Base-by-base conservation (phyloP, 2,888 invertebrate genomes). In the Formica aserva region DNA sequence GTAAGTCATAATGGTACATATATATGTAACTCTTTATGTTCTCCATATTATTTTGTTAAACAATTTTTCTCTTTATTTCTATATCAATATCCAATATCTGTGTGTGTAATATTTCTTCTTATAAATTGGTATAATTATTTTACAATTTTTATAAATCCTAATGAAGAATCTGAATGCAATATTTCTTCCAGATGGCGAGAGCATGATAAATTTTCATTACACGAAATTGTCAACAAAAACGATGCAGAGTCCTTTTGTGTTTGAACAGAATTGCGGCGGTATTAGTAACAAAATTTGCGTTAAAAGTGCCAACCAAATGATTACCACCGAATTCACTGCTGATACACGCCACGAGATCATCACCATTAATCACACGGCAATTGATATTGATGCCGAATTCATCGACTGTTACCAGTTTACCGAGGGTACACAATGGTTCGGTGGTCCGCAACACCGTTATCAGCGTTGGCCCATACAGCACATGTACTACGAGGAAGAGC, bases 401-500 rank as follows among this genome's bases (percentile, higher is more conserved):
- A 84, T 86, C 4, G 93, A 94, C 83, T 94, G 94, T 81, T 91
- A 90, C n/a, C 66, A 90, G 11, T 74, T 94, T n/a, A 75, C 66
- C 5, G 89, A 92, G 0, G 82, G 88, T 29, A 86, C 89, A 0
- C 95, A 97, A 90, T 97, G 97, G 97, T 97, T 95, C 91, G 97
- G 96, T 1, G 97, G 97, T 0, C 96, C 97, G 0, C 96, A 97
- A 91, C 95, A 95, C 67, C 95, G 95, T 55, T 88, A 95, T 66
- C 97, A 97, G 86, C 95, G 95, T 88, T 97, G 97, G 97, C 97
- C 97, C 0, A 95, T 97, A 41, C 96, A 97, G 86, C 95, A 96
- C 78, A 92, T 95, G 80, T 94, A 94, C n/a, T 95, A 96, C 26
- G 88, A 95, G 6, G 96, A 96, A 84, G 96, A 96, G 90, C 95